phyloP scores from a whole-genome alignment of 2,888 invertebrate genomes.

The Leptura quadrifasciata region DNA sequence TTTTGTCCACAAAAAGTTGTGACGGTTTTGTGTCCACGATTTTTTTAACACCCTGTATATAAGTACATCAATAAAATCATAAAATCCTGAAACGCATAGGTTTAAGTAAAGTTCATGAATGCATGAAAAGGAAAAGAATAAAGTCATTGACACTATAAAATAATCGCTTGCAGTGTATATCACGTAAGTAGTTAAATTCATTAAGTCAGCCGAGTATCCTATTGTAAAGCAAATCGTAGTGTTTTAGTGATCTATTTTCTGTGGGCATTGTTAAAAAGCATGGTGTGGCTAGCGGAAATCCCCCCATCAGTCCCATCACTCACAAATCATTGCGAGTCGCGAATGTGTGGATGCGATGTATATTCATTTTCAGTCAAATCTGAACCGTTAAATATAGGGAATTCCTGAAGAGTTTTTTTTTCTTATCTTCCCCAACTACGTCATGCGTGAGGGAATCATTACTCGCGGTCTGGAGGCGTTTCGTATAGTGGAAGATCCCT shows the following conservation, averaged over 20 bases:
- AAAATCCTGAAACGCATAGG: neutral
- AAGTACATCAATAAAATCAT: neutral
- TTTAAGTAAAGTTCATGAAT: slow-evolving; percentile 15
- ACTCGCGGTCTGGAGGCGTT: slow-evolving; percentile 50
- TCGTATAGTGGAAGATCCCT: slow-evolving; percentile 36
- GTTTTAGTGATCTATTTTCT: slow-evolving; percentile 51
- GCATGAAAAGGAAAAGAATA: slow-evolving; percentile 29
- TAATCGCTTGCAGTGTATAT: slow-evolving; percentile 32
- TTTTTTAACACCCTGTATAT: neutral
- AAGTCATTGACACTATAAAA: slow-evolving; percentile 51
- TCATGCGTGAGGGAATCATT: slow-evolving; percentile 48
- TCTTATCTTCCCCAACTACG: neutral
- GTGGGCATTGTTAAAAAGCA: slow-evolving; percentile 50
- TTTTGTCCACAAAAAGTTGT: too few species aligned
- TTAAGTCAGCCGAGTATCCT: slow-evolving; percentile 21
- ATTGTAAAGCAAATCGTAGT: slow-evolving; percentile 25
- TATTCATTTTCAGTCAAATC: slow-evolving; percentile 16
- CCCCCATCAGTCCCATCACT: slow-evolving; percentile 35
- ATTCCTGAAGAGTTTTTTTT: neutral
- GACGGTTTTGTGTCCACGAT: too few species aligned
- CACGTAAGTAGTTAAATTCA: slow-evolving; percentile 29
- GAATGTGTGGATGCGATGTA: neutral
- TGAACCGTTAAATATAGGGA: slow-evolving; percentile 10
- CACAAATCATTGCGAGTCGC: slow-evolving; percentile 1
- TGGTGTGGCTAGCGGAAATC: slow-evolving; percentile 51